A percentile compares a stretch with the other conserved stretches of the same genome.
These are phyloP conservation scores for Siniperca knerii DNA, from an alignment of 2,113 vertebrate species.

Conservation along the genomic window DNA sequence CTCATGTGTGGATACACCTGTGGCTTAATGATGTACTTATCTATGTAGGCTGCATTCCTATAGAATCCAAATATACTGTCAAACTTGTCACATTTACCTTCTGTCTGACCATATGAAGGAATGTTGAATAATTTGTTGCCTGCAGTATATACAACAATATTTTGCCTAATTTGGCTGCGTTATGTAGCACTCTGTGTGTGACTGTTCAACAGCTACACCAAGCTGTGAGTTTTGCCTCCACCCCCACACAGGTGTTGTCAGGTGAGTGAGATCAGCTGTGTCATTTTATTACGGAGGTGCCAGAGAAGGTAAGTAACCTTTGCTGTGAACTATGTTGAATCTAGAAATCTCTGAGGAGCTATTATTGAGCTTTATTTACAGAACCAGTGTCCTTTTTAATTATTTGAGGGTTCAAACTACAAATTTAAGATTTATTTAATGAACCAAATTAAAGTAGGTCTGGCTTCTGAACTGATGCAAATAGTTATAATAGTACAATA, in stretches of 20 bases:
- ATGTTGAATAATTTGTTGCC: not conserved
- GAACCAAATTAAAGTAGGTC: not conserved
- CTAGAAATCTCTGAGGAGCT: not conserved
- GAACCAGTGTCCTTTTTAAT: not conserved
- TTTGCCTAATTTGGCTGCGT: not conserved
- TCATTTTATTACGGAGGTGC: constrained; percentile 23
- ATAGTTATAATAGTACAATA: not conserved
- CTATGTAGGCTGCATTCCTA: not conserved
- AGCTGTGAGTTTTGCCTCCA: constrained; percentile 6
- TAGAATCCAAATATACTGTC: not conserved
- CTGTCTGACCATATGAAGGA: not conserved
- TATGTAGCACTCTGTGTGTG: not conserved
- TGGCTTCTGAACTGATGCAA: not conserved
- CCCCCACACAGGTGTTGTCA: constrained; percentile 42
- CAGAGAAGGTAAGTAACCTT: constrained; percentile 55
- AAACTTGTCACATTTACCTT: not conserved
- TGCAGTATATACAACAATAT: not conserved
- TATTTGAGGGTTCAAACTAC: not conserved
- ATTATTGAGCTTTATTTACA: not conserved
- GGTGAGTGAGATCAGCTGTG: not conserved
- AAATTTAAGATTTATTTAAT: not conserved
- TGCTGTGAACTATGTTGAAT: not conserved
- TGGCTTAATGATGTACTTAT: not conserved
- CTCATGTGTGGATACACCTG: not conserved
- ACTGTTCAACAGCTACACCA: not conserved